Evolutionary conservation across 2,113 vertebrate genomes (phyloP), one percentile per base, ranked within the genome.

Genomic region (Lipophrys pholis): DNA sequence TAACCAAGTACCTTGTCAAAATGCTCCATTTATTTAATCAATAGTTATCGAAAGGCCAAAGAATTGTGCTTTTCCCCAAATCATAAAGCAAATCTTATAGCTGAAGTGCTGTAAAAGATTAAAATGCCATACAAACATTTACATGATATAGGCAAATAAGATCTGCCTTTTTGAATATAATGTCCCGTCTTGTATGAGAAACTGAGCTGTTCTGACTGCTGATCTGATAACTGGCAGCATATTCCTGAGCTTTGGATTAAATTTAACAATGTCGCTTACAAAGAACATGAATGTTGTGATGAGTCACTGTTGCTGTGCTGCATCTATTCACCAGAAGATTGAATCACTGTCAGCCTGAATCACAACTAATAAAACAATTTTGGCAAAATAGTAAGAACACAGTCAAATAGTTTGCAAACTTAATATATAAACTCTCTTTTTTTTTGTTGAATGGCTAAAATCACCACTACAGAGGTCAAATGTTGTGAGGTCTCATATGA

Each of bases 11-110:
- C 53, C 64, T 55, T 62, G 61, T 59, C 3, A 41, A 36, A 69
- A n/a, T 15, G 30, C 57, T 30, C 21, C n/a, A 38, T 71, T 69
- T 51, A 61, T 61, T 65, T 40, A 62, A 79, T 79, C 64, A 82
- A 54, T 77, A 42, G 10, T 64, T 56, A 82, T 56, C 39, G 70
- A 42, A 40, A 57, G 58, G 51, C 45, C 11, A 62, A 10, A 73
- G n/a, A 30, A 30, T 30, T 53, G 62, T 53, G 8, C 53, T 50
- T 68, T 69, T 11, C 52, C 21, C 36, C 12, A 49, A 57, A 68
- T 54, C 21, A 67, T 53, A 78, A 55, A 69, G 8, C 36, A 46
- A 58, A 16, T 76, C 51, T 69, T 66, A 46, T 38, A 43, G 41
- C 54, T 69, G 15, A 6, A 67, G 10, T n/a, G 53, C 43, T 46